These are phyloP conservation scores for Mustela erminea DNA, from an alignment of 2,797 vertebrate genomes.

Conservation along the genomic window DNA sequence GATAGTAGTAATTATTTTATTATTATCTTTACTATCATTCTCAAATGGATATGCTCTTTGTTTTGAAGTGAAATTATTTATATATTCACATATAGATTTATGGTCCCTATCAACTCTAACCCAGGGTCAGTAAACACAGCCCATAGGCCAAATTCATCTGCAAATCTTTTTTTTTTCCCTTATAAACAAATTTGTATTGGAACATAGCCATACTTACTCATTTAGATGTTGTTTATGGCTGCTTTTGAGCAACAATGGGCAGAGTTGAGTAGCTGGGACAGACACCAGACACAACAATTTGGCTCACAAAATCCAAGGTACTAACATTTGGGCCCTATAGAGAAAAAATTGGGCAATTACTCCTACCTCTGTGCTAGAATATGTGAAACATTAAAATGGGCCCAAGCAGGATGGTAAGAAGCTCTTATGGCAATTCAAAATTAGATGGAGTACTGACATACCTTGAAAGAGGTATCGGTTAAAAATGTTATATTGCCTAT, in stretches of 20 bases:
- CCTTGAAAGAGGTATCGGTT: neutral
- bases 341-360: neutral
- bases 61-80: neutral
- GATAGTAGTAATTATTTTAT: neutral
- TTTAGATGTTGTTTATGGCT: neutral
- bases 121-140: neutral
- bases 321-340: neutral
- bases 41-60: neutral
- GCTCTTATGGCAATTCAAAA: neutral
- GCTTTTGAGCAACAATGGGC: neutral
- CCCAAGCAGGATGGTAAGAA: neutral
- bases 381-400: neutral
- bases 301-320: neutral
- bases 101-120: neutral
- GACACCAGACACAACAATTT: neutral
- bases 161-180: neutral
- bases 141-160: neutral
- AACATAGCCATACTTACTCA: neutral
- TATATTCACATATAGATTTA: neutral
- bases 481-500: neutral
- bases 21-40: neutral
- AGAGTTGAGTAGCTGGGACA: neutral
- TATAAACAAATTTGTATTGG: neutral
- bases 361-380: neutral
- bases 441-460: neutral